Evolutionary conservation across 2,888 invertebrate genomes (phyloP).

Genomic region (Syrphus vitripennis): DNA sequence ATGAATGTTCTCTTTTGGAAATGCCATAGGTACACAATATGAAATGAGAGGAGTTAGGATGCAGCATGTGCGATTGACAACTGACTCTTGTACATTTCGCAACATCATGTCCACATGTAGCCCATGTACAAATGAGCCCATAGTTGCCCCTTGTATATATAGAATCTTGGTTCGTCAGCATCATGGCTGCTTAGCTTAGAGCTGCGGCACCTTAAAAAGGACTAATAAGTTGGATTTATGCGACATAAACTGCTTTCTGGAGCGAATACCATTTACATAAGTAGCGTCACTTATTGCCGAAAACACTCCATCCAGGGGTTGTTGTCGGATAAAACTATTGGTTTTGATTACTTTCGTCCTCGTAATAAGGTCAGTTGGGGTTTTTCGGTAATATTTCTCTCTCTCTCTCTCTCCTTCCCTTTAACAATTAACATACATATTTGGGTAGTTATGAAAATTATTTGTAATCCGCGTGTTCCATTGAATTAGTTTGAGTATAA

Average conservation of each 20-base stretch:
- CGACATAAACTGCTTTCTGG: slow-evolving; percentile 57
- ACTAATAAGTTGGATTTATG: slow-evolving; percentile 53
- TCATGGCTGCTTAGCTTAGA: not conserved
- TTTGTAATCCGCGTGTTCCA: slow-evolving; percentile 38
- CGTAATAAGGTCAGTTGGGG: slow-evolving; percentile 62
- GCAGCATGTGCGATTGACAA: slow-evolving; percentile 69
- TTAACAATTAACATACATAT: slow-evolving; percentile 45
- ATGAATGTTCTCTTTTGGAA: slow-evolving; percentile 22
- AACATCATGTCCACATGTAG: slow-evolving; percentile 70
- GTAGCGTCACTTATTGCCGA: slow-evolving; percentile 53
- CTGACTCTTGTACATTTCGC: slow-evolving; percentile 66
- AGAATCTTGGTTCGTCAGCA: slow-evolving; percentile 54
- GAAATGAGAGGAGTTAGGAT: slow-evolving; percentile 15
- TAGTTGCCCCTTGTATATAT: not conserved
- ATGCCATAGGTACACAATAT: slow-evolving; percentile 14
- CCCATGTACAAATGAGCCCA: slow-evolving; percentile 58
- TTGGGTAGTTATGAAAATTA: slow-evolving; percentile 32
- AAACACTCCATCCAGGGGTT: slow-evolving; percentile 37
- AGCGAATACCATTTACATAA: slow-evolving; percentile 67
- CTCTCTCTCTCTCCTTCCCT: slow-evolving; percentile 13
- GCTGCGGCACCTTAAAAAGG: slow-evolving; percentile 35
- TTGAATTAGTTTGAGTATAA: slow-evolving; percentile 34
- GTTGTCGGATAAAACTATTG: slow-evolving; percentile 35
- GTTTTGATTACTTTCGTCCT: slow-evolving; percentile 53
- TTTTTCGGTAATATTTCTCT: slow-evolving; percentile 30